Evolutionary conservation across 2,113 vertebrate genomes (phyloP), one percentile per base, ranked within the genome.

Genomic region (Pedionomus torquatus): DNA sequence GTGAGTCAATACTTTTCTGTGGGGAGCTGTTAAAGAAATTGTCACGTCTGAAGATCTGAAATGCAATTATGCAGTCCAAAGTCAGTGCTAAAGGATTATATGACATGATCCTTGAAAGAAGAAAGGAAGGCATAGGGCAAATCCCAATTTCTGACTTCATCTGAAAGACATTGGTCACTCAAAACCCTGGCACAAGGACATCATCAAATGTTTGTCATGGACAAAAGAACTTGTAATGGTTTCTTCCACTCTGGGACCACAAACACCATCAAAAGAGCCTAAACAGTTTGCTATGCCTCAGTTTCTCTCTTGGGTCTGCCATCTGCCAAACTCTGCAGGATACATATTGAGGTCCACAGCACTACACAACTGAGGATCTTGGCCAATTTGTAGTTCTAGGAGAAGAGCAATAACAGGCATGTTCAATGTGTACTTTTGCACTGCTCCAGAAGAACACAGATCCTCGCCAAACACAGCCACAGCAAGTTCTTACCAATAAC

Each of bases 251-350:
- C n/a, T 30, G 51, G 49, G 23, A n/a, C 58, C 44, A 69, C 19
- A 90, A 54, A 70, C 13, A 43, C n/a, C 54, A n/a, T 33, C 31
- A 54, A 80, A 90, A 83, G 26, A 74, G 9, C 21, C 54, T 54
- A 54, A 83, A 92, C 4, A 61, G 6, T 84, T 75, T 4, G 2
- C 51, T 81, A 4, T 74, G 54, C 31, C n/a, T 89, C 61, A n/a
- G 21, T 87, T 96, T 93, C n/a, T 92, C 60, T 51, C 54, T 43
- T 81, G 54, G 49, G 76, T 70, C 15, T 86, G 92, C 55, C 51
- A 68, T 75, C 39, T 93, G 83, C 37, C 80, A 90, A 2, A 49
- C 9, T 33, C 58, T 83, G 15, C 5, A 43, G 60, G 16, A 92
- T 10, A 74, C 24, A 44, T 23, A 3, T 16, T 26, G 58, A 90